A percentile compares a stretch with the other conserved stretches of the same genome.
These are phyloP conservation scores for Hydropsyche tenuis DNA, from an alignment of 1,140 invertebrate species.

Conservation along the genomic window DNA sequence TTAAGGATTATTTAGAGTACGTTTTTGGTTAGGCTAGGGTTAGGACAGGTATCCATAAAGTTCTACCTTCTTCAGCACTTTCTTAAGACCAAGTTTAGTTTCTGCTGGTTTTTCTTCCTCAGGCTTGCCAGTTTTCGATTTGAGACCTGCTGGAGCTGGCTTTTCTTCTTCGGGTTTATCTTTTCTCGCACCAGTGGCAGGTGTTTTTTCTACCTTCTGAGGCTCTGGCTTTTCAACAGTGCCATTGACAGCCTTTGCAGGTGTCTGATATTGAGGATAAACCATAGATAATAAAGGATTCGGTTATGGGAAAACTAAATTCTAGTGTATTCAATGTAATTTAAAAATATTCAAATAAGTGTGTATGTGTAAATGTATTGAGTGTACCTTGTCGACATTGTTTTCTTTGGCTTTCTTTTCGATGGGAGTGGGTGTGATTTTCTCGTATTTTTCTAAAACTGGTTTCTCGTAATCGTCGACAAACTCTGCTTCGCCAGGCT, in stretches of 20 bases:
- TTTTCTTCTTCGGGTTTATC: constrained; percentile 52
- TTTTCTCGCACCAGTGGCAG: constrained; percentile 47
- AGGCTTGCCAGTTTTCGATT: constrained; percentile 31
- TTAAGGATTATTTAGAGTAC: neutral
- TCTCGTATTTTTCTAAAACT: constrained; percentile 70
- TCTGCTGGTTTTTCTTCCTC: constrained; percentile 39
- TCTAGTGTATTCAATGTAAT: neutral
- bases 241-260: constrained; percentile 10
- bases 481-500: constrained; percentile 35
- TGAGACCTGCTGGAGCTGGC: neutral
- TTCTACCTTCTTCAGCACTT: constrained; percentile 40
- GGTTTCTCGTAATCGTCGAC: constrained; percentile 64
- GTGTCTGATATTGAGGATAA: constrained; percentile 9
- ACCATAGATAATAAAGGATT: neutral
- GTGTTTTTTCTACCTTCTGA: constrained; percentile 32
- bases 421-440: constrained; percentile 60
- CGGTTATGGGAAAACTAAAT: neutral
- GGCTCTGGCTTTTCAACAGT: constrained; percentile 32
- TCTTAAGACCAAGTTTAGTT: constrained; percentile 41
- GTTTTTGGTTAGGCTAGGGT: neutral
- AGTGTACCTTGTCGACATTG: constrained; percentile 54
- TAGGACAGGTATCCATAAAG: neutral
- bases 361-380: neutral
- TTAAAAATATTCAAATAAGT: neutral
- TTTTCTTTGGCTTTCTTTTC: constrained; percentile 55